phyloP scores from a whole-genome alignment of 2,888 invertebrate species.

The Lasius platythorax region DNA sequence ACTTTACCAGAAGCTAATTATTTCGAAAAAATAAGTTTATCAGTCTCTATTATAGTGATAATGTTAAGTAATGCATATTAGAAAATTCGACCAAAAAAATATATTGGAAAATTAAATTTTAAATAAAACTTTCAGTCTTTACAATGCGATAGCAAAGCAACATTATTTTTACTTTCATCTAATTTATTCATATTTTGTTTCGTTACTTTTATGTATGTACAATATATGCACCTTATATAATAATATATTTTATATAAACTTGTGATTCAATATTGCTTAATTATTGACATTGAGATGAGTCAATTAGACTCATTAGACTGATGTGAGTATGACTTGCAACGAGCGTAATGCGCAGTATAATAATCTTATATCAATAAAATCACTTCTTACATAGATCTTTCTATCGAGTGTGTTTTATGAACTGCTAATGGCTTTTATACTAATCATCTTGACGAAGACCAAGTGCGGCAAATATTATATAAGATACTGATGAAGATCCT shows the following conservation, averaged over 20 bases:
- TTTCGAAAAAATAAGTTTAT: neutral
- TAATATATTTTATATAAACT: neutral
- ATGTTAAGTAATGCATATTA: neutral
- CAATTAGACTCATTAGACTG: too few species aligned
- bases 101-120: neutral
- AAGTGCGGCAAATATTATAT: neutral
- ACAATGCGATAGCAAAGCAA: neutral
- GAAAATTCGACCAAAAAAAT: neutral
- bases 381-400: neutral
- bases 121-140: neutral
- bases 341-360: neutral
- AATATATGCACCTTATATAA: neutral
- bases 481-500: neutral
- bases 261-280: too few species aligned
- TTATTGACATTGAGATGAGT: too few species aligned
- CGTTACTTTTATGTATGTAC: neutral
- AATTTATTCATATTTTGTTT: slow-evolving; percentile 7
- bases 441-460: neutral
- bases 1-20: neutral
- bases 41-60: neutral
- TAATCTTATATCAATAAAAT: slow-evolving; percentile 7
- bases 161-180: slow-evolving; percentile 10
- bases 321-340: neutral
- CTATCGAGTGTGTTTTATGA: slow-evolving; percentile 14
- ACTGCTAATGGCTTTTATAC: neutral